Base-by-base conservation (phyloP, 2,888 invertebrate species). In the Cynaeus angustus region DNA sequence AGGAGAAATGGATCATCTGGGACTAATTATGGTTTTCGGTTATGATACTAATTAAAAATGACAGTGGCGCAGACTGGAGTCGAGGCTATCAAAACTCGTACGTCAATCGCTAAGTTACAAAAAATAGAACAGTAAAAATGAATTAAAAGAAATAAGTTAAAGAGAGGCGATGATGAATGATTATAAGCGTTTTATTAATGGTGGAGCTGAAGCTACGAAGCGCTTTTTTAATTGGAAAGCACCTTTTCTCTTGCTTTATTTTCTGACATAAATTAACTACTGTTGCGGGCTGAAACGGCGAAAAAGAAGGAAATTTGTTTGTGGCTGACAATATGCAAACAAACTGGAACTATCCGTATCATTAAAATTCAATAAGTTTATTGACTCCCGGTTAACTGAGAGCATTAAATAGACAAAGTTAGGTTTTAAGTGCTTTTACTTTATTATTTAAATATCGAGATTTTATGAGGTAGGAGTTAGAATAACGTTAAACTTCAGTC, bases 1-100 rank as follows among this genome's bases (percentile, higher is more conserved):
- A 26, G 26, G 28, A 37, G 28, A 26, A 28, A 56, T 46, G 16
- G 33, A 45, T 14, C 61, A 61, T 61, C 16, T 61, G 61, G 21
- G 12, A 61, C 50, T 61, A 61, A 61, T 61, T 61, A 61, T 61
- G 26, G 28, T 50, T 61, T 48, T 50, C 21, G 61, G 61, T 38
- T 53, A 46, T 59, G 59, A 46, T 41, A 59, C 33, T 59, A 59
- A 59, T 59, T 59, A 48, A 16, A 46, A 33, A 46, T 30, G 38
- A 16, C 50, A 50, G 37, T 30, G 61, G 46, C 28, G 21, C 28
- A 50, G 10, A 21, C 10, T 46, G 12, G 26, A 28, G 48, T 28
- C n/a, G n/a, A 30, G n/a, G 43, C 14, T 56, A 37, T 16, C 16
- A 41, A 41, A 56, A 41, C 16, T 41, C 38, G 26, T 41, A 41